Base-by-base conservation (phyloP, 1,140 invertebrate species). In the Oedothorax gibbosus region DNA sequence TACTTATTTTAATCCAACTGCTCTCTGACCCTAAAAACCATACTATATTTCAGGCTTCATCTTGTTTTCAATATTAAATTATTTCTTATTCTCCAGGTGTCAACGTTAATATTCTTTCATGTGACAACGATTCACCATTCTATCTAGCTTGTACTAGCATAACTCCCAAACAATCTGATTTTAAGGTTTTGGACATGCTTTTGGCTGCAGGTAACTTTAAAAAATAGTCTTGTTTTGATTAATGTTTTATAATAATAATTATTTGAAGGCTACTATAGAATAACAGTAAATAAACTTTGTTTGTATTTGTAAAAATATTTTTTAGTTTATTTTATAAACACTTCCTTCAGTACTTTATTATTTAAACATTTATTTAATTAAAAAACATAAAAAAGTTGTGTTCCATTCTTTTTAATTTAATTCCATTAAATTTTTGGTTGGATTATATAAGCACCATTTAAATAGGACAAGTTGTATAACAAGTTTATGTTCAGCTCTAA, bases 71-170 rank as follows among this genome's bases (percentile, higher is more conserved):
- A 35, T 35, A 35, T 35, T 35, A 35, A 35, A 35, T 35, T 72
- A 15, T 53, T 11, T 71, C 5, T 53, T 53, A 57, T 14, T 0
- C 18, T 21, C 7, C 6, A 75, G 72, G 72, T 15, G 72, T 56
- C 8, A 15, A 73, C 49, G 20, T 60, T 14, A 11, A 60, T 57
- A 57, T 8, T 15, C 21, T 75, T 9, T 75, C 72, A 8, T 15
- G 3, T 7, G 56, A 21, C 35, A 56, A 56, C 3, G 72, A 75
- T 10, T 75, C 72, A 35, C 53, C 15, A 0, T 50, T 75, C 49
- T 75, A 75, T 35, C 18, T 75, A 11, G 72, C 72, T 75, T 53
- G 56, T 14, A 35, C 49, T 57, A 56, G 72, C 15, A 57, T 75
- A 57, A 35, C 10, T 53, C 9, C 72, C n/a, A 75, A 57, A 14